Evolutionary conservation across 2,888 invertebrate species (phyloP).

Genomic region (Silvanus unidentatus): DNA sequence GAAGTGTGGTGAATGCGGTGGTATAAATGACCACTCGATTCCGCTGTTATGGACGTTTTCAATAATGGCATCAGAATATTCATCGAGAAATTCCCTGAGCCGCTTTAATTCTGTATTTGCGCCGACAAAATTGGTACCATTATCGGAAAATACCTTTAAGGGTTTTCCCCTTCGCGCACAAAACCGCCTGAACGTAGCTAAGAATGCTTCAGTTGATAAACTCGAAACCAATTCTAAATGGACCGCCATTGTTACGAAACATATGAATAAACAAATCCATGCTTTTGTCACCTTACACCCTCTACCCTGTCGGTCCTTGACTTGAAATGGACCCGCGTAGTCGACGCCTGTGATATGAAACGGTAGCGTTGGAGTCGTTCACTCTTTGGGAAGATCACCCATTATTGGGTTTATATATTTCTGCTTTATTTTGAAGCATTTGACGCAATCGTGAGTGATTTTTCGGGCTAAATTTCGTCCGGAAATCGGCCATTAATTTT

Average conservation of each 20-base stretch:
- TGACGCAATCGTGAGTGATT: conserved; percentile 11
- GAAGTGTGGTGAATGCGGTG: conserved; percentile 26
- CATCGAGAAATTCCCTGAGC: conserved; percentile 9
- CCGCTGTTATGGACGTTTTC: background rate
- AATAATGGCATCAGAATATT: too few relatives aligned
- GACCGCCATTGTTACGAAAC: conserved; percentile 20
- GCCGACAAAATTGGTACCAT: conserved; percentile 18
- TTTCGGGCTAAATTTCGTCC: conserved; percentile 17
- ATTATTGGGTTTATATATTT: conserved; percentile 13
- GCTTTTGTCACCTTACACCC: conserved; percentile 14
- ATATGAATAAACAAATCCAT: conserved; percentile 22
- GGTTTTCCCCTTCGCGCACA: conserved; percentile 17
- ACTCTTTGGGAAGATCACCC: conserved; percentile 17
- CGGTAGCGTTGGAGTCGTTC: conserved; percentile 13
- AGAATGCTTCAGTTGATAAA: conserved; percentile 18
- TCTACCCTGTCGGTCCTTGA: conserved; percentile 14
- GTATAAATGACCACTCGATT: conserved; percentile 11
- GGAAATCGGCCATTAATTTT: conserved; percentile 17
- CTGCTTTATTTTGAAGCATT: conserved; percentile 19
- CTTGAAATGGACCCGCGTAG: conserved; percentile 20
- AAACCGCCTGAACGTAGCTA: conserved; percentile 16
- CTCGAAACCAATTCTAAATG: conserved; percentile 22
- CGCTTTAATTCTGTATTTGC: conserved; percentile 11
- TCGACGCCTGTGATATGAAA: conserved; percentile 20
- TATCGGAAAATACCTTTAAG: conserved; percentile 13